Base-by-base conservation (phyloP, 2,113 vertebrate genomes). In the Carassius carassius region DNA sequence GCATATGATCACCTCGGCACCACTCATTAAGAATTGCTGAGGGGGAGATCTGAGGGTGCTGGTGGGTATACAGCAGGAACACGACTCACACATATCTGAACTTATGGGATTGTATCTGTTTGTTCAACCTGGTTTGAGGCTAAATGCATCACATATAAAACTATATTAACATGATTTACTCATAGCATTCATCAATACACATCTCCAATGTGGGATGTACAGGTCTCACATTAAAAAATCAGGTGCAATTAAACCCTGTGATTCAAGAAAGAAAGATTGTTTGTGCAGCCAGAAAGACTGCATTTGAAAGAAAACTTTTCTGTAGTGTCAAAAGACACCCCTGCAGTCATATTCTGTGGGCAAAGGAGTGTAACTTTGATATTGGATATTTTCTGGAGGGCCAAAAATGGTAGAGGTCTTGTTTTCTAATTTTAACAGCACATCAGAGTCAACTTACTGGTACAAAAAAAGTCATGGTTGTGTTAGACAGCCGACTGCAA, bases 341-440 rank as follows among this genome's bases (percentile, higher is more conserved):
- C 41, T 41, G 6, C 41, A 41, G 41, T 41, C 41, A 9, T 41
- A 41, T 41, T 62, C 21, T 23, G 12, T 78, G 77, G 56, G 35
- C 1, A 1, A 60, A 78, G 9, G 11, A 54, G 56, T 78, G 35
- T 37, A 78, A 62, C 56, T 78, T 58, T 78, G 35, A 41, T 62
- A 44, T 62, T 78, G 56, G 35, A 78, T 62, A 44, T 78, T 60
- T 62, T 78, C 21, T 0, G 0, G 56, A 62, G 56, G 32, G 56
- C 54, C 56, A 44, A n/a, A 23, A 44, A 62, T 62, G 35, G 35
- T 78, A 60, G 32, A 60, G 32, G 76, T 60, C 76, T n/a, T 78
- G 75, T 58, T 58, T 78, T 58, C 29, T n/a, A n/a, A 78, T n/a
- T 78, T 23, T 60, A 58, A 58, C 75, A 35, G 25, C 10, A 77